Evolutionary conservation across 2,113 vertebrate species (phyloP), one percentile per base, ranked within the genome.

Genomic region (Petroica traversi): DNA sequence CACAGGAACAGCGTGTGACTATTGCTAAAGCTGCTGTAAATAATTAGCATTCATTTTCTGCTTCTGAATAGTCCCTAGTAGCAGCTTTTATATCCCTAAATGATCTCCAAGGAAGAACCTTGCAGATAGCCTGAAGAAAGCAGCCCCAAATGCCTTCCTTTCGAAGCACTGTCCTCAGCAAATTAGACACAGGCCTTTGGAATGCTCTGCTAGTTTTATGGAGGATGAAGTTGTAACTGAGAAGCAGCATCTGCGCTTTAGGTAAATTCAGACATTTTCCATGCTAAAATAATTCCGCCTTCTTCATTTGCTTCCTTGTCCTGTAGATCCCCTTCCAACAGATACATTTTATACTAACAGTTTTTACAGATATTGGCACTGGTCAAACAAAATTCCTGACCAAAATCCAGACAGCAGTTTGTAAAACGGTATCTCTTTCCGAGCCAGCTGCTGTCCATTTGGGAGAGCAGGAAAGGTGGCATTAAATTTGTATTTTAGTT

Each of bases 181-280:
- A n/a, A 55, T 46, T 5, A 17, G 48, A 67, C 46, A n/a, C 19
- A 40, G 54, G 26, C 43, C 79, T 85, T 88, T 62, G 58, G 51
- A 55, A 62, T 17, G 13, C 29, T 79, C 77, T 89, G 38, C 20
- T 73, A 36, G 19, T 73, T 88, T 86, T 66, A 14, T 17, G 31
- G 67, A 83, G 34, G 26, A 67, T 88, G 40, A n/a, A 34, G 54
- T 15, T 88, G 79, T 58, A 73, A 63, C 34, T 67, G 88, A 84
- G 91, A 62, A 88, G 83, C 46, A 66, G 23, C 0, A 0, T 68
- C 85, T 92, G 85, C 38, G 13, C 58, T 83, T 90, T 3, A 71
- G 29, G 72, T 86, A 72, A 91, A 77, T 91, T 80, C 73, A 89
- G 89, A 74, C 36, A 52, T 93, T 93, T 93, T 96, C 64, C 31